Conservation (phyloP, 2,113 vertebrate genomes). For the Vombatus ursinus region DNA sequence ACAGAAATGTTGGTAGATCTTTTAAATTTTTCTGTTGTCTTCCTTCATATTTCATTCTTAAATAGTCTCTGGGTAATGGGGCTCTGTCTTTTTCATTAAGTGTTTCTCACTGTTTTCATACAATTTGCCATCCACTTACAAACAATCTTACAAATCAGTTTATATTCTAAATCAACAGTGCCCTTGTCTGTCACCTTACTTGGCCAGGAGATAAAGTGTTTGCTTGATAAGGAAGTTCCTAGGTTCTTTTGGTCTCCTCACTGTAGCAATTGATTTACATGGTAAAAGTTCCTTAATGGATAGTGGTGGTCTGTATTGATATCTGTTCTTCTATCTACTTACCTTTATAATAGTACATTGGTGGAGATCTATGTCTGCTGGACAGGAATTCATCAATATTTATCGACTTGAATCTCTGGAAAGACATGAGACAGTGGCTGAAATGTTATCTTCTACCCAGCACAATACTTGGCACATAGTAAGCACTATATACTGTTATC, state of each 20-base stretch:
- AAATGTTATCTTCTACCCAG: not conserved
- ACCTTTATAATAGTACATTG: not conserved
- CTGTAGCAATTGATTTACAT: not conserved
- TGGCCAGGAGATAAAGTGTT: not conserved
- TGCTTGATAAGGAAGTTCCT: not conserved
- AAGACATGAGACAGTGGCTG: not conserved
- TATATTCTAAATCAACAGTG: not conserved
- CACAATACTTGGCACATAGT: not conserved
- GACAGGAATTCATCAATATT: not conserved
- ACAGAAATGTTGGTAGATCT: not conserved
- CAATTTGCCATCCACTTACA: not conserved
- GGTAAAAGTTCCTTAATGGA: not conserved
- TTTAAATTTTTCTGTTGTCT: not conserved
- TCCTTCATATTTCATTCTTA: not conserved
- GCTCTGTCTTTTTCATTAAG: not conserved
- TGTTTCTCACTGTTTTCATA: not conserved
- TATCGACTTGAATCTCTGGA: not conserved
- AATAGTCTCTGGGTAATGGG: not conserved
- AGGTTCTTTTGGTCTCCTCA: not conserved
- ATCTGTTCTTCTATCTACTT: not conserved
- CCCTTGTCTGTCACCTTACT: not conserved
- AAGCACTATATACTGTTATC: not conserved
- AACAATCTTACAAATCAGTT: not conserved
- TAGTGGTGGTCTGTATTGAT: not conserved
- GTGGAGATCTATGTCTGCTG: not conserved